Evolutionary conservation across 2,797 vertebrate genomes (phyloP).

Genomic region (Morus bassanus): DNA sequence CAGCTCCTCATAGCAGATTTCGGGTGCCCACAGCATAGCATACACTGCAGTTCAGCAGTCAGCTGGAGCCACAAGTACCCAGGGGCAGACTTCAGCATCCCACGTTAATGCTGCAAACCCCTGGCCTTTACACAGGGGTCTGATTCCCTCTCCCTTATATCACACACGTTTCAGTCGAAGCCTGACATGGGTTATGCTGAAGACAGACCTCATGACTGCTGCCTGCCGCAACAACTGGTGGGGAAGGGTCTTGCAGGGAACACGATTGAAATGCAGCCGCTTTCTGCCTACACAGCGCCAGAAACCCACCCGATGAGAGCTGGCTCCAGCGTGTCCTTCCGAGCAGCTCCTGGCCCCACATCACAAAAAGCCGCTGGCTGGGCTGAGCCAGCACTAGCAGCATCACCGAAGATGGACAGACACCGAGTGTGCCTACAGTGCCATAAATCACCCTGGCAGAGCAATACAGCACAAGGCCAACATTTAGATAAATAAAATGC

Average conservation of each 20-base stretch:
- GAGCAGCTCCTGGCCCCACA: background rate
- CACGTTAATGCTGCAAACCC: rapidly evolving
- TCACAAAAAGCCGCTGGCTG: background rate
- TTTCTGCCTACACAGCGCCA: background rate
- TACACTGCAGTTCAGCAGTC: background rate
- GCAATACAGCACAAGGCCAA: background rate
- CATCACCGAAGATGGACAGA: background rate
- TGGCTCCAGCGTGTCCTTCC: background rate
- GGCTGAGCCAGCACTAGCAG: background rate
- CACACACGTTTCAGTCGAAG: rapidly evolving
- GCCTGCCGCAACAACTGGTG: background rate
- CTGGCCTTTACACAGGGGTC: too few species aligned
- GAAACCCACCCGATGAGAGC: background rate
- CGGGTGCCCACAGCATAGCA: rapidly evolving
- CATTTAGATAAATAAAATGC: background rate
- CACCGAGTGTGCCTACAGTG: rapidly evolving
- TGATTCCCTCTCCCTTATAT: background rate
- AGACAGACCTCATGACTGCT: rapidly evolving
- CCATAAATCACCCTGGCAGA: background rate
- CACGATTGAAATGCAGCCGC: rapidly evolving
- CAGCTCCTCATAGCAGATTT: background rate
- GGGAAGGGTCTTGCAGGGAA: background rate
- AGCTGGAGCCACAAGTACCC: background rate
- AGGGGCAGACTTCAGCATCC: background rate
- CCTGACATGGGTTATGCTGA: background rate